These are phyloP conservation scores for Scolopax mira DNA, from an alignment of 2,113 vertebrate species.

Conservation along the genomic window DNA sequence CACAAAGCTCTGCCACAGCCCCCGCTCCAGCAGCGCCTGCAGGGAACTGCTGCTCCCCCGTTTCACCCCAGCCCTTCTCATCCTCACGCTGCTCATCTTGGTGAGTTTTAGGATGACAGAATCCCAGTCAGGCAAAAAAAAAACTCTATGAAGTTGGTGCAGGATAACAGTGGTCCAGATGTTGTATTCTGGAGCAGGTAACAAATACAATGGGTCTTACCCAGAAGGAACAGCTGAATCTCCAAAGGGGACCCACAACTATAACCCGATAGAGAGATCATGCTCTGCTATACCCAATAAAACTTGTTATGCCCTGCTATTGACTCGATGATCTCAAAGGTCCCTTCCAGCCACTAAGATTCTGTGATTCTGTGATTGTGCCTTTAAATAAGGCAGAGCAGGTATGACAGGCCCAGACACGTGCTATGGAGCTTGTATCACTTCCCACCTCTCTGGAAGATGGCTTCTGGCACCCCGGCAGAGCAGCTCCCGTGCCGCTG, in stretches of 20 bases:
- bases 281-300: neutral
- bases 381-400: neutral
- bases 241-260: neutral
- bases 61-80: neutral
- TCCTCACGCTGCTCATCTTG: rapidly evolving
- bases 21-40: neutral
- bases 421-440: neutral
- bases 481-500: neutral
- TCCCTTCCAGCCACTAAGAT: too few relatives aligned
- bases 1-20: neutral
- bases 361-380: too few relatives aligned
- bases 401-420: neutral
- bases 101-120: neutral
- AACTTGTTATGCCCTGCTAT: neutral
- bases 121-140: neutral
- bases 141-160: neutral
- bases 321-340: too few relatives aligned
- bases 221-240: neutral
- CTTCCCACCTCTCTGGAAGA: neutral
- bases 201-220: neutral
- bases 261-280: neutral
- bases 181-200: neutral
- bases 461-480: neutral
- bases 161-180: neutral
- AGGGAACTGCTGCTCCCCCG: neutral